Base-by-base conservation (phyloP, 1,140 invertebrate species). In the Platyura marginata region DNA sequence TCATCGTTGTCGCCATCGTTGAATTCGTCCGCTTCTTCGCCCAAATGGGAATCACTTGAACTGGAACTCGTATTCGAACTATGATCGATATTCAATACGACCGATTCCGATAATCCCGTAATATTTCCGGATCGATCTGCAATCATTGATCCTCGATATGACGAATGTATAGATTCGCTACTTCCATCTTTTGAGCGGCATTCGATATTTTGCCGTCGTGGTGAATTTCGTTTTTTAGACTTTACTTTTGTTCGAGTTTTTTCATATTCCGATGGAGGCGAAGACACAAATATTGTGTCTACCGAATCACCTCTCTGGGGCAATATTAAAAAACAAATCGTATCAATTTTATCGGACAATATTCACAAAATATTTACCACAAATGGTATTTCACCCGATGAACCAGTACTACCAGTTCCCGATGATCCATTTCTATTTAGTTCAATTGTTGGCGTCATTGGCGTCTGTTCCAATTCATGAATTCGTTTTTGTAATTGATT, bases 401-500 rank as follows among this genome's bases (percentile, higher is more conserved):
- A 71, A 62, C 48, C 69, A 3, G 36, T 20, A 18, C 36, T 38
- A 4, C 36, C 36, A 20, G 16, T 38, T 18, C 16, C 16, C n/a
- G 20, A 20, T 3, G 36, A 5, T 47, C 18, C 32, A 48, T 41
- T 37, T 41, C 44, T 43, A 39, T 49, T 20, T 41, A 40, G 11
- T 59, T 59, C 34, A 60, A 40, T 36, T 32, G 32, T 47, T 41
- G 29, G 32, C 41, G 21, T 42, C 19, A 47, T 69, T 32, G 62
- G 63, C 3, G 53, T 58, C 43, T 63, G 65, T 56, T 81, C 78
- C 35, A 83, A 54, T 48, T 80, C 72, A 47, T 71, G 67, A 41
- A 86, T 81, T 43, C 77, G 67, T 19, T 67, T 62, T 55, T 82
- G 79, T 10, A 89, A 64, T 53, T 82, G 74, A 9, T 64, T 67